Evolutionary conservation across 2,888 invertebrate species (phyloP).

Genomic region (Aphodius granarius): DNA sequence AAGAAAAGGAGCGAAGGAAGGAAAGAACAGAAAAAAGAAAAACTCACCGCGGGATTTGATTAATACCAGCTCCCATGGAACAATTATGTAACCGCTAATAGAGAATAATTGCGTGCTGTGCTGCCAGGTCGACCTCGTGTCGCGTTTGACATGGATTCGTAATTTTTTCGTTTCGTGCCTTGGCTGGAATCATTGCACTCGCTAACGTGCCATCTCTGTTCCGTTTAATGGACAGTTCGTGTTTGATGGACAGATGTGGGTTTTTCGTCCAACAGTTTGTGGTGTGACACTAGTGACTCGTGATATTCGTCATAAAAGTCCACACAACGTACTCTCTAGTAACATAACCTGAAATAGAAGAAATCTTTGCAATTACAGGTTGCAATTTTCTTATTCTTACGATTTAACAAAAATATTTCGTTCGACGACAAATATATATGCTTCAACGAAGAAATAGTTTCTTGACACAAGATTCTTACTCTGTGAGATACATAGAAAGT

Average conservation of each 20-base stretch:
- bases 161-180: not conserved
- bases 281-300: no score
- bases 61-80: conserved; percentile 11
- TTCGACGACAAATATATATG: no score
- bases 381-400: no score
- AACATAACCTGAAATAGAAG: no score
- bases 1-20: not conserved
- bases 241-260: not conserved
- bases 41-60: not conserved
- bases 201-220: not conserved
- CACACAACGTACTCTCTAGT: no score
- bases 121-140: not conserved
- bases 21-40: not conserved
- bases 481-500: no score
- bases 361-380: no score
- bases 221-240: not conserved
- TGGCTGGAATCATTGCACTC: not conserved
- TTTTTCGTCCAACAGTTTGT: no score
- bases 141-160: not conserved
- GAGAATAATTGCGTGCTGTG: conserved; percentile 5
- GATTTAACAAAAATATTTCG: no score
- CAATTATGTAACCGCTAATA: conserved; percentile 12
- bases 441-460: no score
- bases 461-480: no score
- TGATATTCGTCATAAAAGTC: no score